phyloP scores from a whole-genome alignment of 1,140 invertebrate species.

The Diprion similis region DNA sequence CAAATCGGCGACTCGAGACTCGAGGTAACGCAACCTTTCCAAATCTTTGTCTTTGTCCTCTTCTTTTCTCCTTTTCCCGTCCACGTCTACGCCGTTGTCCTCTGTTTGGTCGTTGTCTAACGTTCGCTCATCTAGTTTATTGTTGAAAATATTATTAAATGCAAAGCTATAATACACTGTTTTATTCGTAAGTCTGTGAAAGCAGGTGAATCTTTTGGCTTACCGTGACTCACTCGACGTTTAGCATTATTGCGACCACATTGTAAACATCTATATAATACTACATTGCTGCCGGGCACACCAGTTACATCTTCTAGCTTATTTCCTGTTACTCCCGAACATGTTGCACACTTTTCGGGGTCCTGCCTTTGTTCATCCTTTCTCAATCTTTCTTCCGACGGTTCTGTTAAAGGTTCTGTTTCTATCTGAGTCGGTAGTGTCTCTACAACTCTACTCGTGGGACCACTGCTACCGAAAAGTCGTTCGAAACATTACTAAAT shows the following conservation, averaged over 20 bases:
- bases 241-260: slow-evolving; percentile 30
- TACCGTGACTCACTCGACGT: slow-evolving; percentile 31
- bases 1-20: slow-evolving; percentile 86
- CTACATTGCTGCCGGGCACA: slow-evolving; percentile 29
- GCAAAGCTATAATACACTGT: neutral
- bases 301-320: slow-evolving; percentile 27
- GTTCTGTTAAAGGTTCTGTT: neutral
- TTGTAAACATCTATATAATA: slow-evolving; percentile 30
- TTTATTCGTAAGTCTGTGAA: neutral
- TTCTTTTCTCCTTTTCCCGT: slow-evolving; percentile 32
- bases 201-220: slow-evolving; percentile 10
- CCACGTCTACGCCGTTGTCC: slow-evolving; percentile 31
- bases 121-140: neutral
- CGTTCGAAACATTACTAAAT: neutral
- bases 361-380: neutral
- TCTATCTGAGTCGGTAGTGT: neutral
- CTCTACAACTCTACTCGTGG: neutral
- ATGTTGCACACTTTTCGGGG: slow-evolving; percentile 30
- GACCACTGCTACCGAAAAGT: neutral
- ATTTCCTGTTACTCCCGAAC: slow-evolving; percentile 24
- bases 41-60: slow-evolving; percentile 49
- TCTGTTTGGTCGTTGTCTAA: slow-evolving; percentile 21
- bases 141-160: neutral
- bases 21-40: slow-evolving; percentile 77
- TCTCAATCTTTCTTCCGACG: neutral